A percentile compares a stretch with the other conserved stretches of the same genome.
These are phyloP conservation scores for Anadara kagoshimensis DNA, from an alignment of 1,140 invertebrate species.

Conservation along the genomic window DNA sequence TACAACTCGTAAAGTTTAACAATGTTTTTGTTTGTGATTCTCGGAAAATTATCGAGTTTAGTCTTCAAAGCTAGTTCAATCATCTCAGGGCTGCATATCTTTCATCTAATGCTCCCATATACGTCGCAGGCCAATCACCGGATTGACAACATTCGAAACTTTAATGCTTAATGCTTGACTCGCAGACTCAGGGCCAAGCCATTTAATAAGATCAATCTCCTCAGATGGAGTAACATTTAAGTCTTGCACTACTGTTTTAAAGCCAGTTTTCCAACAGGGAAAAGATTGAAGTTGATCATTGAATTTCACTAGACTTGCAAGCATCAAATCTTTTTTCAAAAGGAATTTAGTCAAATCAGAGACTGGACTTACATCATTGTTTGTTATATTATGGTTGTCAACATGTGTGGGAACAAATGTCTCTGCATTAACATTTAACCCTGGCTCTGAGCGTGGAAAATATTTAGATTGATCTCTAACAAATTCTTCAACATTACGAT, in stretches of 20 bases:
- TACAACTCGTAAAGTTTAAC: slow-evolving; percentile 21
- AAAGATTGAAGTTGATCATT: slow-evolving; percentile 12
- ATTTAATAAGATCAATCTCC: slow-evolving; percentile 30
- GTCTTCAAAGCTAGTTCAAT: slow-evolving; percentile 8
- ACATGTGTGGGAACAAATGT: no score
- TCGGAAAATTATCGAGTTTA: slow-evolving; percentile 21
- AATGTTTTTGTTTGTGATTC: slow-evolving; percentile 14
- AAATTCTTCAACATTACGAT: not conserved
- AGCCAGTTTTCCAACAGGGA: slow-evolving; percentile 22
- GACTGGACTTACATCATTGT: not conserved
- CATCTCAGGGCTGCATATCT: slow-evolving; percentile 24
- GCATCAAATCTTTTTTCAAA: slow-evolving; percentile 25
- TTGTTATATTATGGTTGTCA: no score
- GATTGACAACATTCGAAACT: slow-evolving; percentile 5
- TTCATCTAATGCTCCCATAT: slow-evolving; percentile 5
- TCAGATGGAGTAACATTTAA: slow-evolving; percentile 5
- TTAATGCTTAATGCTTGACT: slow-evolving; percentile 1
- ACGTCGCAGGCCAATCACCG: not conserved
- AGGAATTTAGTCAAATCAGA: slow-evolving; percentile 15
- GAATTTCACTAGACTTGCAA: slow-evolving; percentile 14
- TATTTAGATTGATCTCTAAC: not conserved
- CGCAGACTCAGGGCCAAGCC: slow-evolving; percentile 21
- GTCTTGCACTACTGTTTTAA: slow-evolving; percentile 10
- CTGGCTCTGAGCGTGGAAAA: not conserved
- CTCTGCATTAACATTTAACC: no score